These are phyloP conservation scores for Phalera bucephala DNA, from an alignment of 2,888 invertebrate genomes.

Conservation along the genomic window DNA sequence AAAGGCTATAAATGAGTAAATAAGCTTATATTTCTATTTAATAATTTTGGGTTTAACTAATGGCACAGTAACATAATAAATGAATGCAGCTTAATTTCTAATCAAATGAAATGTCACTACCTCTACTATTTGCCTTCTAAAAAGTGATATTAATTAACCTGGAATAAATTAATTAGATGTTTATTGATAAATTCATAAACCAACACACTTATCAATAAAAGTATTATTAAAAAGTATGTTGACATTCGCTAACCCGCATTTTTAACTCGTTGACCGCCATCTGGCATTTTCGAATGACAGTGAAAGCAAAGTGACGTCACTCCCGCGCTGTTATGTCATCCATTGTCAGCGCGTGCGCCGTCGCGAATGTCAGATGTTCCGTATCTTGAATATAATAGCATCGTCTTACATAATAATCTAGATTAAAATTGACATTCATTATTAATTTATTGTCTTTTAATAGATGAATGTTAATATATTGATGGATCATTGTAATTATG, in stretches of 20 bases:
- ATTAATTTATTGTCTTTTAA: too few relatives aligned
- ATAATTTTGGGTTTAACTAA: too few relatives aligned
- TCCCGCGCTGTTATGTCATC: conserved; percentile 23
- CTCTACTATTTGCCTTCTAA: neutral
- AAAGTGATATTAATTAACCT: neutral
- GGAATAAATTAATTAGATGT: neutral
- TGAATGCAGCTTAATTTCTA: too few relatives aligned
- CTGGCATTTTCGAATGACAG: conserved; percentile 17
- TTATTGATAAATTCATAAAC: neutral
- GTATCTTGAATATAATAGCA: neutral
- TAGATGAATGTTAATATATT: too few relatives aligned
- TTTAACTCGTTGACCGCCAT: conserved; percentile 36
- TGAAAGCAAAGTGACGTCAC: conserved; percentile 26
- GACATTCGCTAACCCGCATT: conserved; percentile 24
- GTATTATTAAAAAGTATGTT: neutral
- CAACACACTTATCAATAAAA: too few relatives aligned
- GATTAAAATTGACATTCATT: too few relatives aligned
- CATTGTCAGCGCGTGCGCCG: conserved; percentile 21
- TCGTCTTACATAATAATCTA: too few relatives aligned
- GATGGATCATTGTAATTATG: too few relatives aligned
- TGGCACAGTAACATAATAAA: too few relatives aligned
- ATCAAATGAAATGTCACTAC: too few relatives aligned
- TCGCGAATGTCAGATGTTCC: conserved; percentile 2
- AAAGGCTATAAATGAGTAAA: too few relatives aligned
- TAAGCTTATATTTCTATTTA: too few relatives aligned